phyloP scores from a whole-genome alignment of 1,140 invertebrate species.

The Drosophila dunni region DNA sequence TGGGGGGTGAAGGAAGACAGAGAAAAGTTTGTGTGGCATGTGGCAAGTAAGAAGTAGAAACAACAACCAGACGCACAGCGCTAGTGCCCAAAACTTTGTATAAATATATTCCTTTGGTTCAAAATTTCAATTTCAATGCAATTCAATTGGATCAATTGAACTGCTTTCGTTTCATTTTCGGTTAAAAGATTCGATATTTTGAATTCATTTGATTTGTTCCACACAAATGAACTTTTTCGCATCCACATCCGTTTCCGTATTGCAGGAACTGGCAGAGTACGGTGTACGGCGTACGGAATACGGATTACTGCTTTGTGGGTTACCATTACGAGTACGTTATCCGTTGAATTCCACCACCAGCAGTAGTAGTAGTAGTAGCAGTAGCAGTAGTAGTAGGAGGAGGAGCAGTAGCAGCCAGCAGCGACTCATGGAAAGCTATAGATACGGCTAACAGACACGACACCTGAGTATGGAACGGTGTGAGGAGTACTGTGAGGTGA shows the following conservation, averaged over 20 bases:
- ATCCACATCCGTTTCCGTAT: conserved; percentile 17
- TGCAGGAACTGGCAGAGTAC: conserved; percentile 33
- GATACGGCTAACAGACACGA: conserved; percentile 64
- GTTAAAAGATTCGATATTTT: conserved; percentile 27
- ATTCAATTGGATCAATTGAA: conserved; percentile 11
- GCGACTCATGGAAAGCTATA: conserved; percentile 55
- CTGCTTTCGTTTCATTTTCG: conserved; percentile 13
- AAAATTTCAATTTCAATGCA: conserved; percentile 16
- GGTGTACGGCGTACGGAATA: conserved; percentile 25
- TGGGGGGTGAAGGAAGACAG: conserved; percentile 18
- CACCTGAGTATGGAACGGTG: conserved; percentile 47
- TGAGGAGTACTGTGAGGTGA: conserved; percentile 56
- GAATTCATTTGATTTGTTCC: conserved; percentile 35
- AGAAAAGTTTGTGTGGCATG: conserved; percentile 14
- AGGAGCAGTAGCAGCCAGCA: conserved; percentile 59
- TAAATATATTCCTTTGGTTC: conserved; percentile 84
- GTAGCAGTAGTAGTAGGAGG: conserved; percentile 49
- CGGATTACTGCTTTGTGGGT: conserved; percentile 66
- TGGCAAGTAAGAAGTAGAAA: conserved; percentile 40
- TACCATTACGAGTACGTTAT: conserved; percentile 73
- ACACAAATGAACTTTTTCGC: conserved; percentile 55
- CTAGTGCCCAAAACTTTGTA: conserved; percentile 77
- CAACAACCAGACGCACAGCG: conserved; percentile 37
- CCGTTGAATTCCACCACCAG: conserved; percentile 58
- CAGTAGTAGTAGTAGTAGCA: conserved; percentile 54